Percentiles rank a stretch among this genome's conserved stretches.
These are phyloP conservation scores for Papilio glaucus DNA, from an alignment of 1,140 invertebrate species.

Conservation along the genomic window DNA sequence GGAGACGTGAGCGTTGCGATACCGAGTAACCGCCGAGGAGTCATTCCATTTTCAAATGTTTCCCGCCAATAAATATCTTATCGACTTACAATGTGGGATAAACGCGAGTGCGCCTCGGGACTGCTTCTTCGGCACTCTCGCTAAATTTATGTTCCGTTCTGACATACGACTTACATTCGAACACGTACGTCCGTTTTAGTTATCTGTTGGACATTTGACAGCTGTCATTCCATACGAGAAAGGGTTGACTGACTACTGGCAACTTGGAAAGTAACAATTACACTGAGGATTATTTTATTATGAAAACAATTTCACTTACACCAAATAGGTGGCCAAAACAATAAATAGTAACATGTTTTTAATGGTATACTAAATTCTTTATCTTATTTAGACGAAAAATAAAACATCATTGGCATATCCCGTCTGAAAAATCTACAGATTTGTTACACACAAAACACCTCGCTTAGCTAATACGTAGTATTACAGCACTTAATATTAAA, in stretches of 20 bases:
- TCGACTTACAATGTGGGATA: slow-evolving; percentile 76
- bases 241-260: neutral
- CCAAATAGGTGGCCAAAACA: no score
- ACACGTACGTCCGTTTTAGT: slow-evolving; percentile 27
- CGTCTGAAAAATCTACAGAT: no score
- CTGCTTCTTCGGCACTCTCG: slow-evolving; percentile 52
- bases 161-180: slow-evolving; percentile 37
- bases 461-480: no score
- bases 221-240: slow-evolving; percentile 33
- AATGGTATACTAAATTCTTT: no score
- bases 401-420: no score
- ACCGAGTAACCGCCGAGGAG: slow-evolving; percentile 68
- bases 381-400: no score
- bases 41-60: slow-evolving; percentile 75
- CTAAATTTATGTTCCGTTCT: slow-evolving; percentile 48
- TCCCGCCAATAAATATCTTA: slow-evolving; percentile 81
- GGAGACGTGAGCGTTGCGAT: slow-evolving; percentile 68
- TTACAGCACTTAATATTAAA: no score
- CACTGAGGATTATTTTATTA: neutral
- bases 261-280: neutral
- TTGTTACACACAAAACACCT: no score
- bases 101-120: slow-evolving; percentile 54
- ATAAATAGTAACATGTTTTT: no score
- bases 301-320: neutral
- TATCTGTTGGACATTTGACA: slow-evolving; percentile 39